Base-by-base conservation (phyloP, 2,888 invertebrate genomes). In the Tetranychus piercei region DNA sequence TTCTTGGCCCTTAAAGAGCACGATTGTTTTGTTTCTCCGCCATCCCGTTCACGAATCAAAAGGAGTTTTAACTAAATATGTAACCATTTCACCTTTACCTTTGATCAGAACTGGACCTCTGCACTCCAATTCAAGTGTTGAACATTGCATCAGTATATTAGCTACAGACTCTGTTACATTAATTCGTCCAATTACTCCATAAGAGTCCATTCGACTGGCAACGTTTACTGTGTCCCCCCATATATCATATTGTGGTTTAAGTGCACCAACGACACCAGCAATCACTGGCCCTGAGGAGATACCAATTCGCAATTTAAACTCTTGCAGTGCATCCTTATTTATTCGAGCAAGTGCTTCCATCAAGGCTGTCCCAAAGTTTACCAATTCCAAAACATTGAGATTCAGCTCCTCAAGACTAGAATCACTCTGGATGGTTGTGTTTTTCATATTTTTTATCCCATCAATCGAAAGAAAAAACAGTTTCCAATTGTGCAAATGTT, bases 181-280 rank as follows among this genome's bases (percentile, higher is more conserved):
- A 77, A 94, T 88, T 76, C 87, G 85, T 69, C 90, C 89, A 1
- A 88, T 86, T 78, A 88, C 85, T 8, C 95, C 95, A 1, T 91
- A 92, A 0, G 91, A 91, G 81, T 95, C 95, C 94, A 96, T 94
- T 80, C 96, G 86, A 0, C 94, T 93, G 4, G 96, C 94, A 87
- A 96, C 90, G 83, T 96, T 96, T 0, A 95, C 95, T 0, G 94
- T 90, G 82, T 95, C 91, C 0, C 95, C 95, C 79, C 79, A 79
- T 15, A 79, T 79, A 70, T 79, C 79, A 44, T 79, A 73, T 55
- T 76, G 76, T 11, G 76, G 76, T 65, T 76, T 76, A 20, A 45
- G 69, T 20, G 75, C 91, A 0, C 94, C 95, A 4, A 95, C 92
- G 0, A 96, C 94, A 4, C 95, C 95, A 0, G 95, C 94, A 77